phyloP scores from a whole-genome alignment of 2,888 invertebrate genomes.

The Neocrepidodera transversa region DNA sequence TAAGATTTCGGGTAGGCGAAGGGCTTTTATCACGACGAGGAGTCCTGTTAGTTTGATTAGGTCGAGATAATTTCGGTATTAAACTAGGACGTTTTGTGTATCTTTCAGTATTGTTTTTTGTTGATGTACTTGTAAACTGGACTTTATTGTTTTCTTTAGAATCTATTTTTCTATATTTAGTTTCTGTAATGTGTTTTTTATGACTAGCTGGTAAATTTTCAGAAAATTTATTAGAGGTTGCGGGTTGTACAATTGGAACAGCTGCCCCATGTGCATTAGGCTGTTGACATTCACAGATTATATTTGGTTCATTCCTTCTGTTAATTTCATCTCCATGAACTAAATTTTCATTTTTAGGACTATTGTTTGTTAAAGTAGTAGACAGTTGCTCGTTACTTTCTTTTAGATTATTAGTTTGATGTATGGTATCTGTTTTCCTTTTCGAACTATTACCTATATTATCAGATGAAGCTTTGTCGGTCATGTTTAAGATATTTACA shows the following conservation, averaged over 20 bases:
- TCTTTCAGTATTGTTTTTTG: neutral
- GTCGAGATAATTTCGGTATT: conserved; percentile 25
- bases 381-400: too few species aligned
- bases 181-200: too few species aligned
- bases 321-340: conserved; percentile 40
- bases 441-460: neutral
- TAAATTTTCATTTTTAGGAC: neutral
- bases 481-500: conserved; percentile 9
- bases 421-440: too few species aligned
- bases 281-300: conserved; percentile 46
- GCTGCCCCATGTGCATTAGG: conserved; percentile 45
- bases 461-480: neutral
- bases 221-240: too few species aligned
- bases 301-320: conserved; percentile 33
- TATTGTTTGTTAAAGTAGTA: neutral
- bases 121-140: neutral
- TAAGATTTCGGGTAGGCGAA: neutral
- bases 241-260: conserved; percentile 36
- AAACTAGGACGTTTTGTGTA: conserved; percentile 24
- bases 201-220: too few species aligned
- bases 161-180: neutral
- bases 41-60: neutral
- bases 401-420: too few species aligned
- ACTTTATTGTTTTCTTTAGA: neutral
- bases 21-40: neutral